Base-by-base conservation (phyloP, 2,888 invertebrate genomes). In the Plagiodera versicolora region DNA sequence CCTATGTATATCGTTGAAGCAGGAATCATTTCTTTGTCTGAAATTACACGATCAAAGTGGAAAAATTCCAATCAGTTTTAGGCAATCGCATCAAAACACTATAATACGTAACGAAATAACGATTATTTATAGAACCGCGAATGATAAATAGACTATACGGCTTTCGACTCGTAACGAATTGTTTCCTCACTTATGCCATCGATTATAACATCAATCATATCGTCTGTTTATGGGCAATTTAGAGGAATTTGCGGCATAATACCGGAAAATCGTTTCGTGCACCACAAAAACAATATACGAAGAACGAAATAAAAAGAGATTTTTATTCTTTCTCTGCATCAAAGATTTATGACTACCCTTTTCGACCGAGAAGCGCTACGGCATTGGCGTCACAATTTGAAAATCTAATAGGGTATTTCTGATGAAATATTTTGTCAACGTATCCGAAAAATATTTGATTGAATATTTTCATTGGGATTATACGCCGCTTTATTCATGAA, bases 201-300 rank as follows among this genome's bases (percentile, higher is more conserved):
- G 39, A 39, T 39, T 39, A 39, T 14, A 39, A 39, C 39, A 39
- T 39, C 39, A 39, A 39, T 39, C 39, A 39, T 39, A 39, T n/a
- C 32, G 39, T 39, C 39, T 39, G 14, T 39, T 32, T 39, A 39
- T 39, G 39, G 39, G 14, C 39, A 39, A 39, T 39, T 39, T 39
- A 14, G 39, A 39, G 14, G 14, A 39, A 39, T 39, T 39, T 39
- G 39, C 39, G 14, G 39, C 39, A 14, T 39, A 14, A 39, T 39
- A 39, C 14, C 14, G 39, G 39, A 39, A 32, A 32, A 39, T 39
- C 4, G 39, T 39, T 39, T 2, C 39, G 39, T 39, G 32, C 32
- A 32, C 32, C 32, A 32, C 32, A 32, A 32, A 32, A 32, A 32
- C 32, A 3, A 24, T 24, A 24, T 39, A 14, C 39, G n/a, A 14